Base-by-base conservation (phyloP, 2,797 vertebrate genomes). In the Microcaecilia unicolor region DNA sequence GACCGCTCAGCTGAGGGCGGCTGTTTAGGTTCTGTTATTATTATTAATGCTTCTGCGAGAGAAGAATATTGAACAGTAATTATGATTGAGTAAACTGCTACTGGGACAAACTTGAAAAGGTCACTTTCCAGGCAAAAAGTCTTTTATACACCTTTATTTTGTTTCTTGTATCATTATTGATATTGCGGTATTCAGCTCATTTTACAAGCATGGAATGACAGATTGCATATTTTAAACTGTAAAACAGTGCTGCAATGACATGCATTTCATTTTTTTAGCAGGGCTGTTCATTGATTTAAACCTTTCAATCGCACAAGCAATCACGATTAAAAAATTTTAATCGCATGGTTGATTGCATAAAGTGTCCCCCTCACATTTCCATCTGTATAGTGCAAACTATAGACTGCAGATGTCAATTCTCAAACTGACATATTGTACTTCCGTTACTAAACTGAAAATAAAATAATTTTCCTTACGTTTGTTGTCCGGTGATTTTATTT, bases 31-130 rank as follows among this genome's bases (percentile, higher is more conserved):
- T 64, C 27, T 47, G 67, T 67, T 67, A 67, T 67, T 70, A 64
- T 73, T 68, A 72, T 77, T 69, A 72, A 72, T 78, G 47, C 67
- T 34, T 57, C 72, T 43, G 48, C 64, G 70, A 64, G 44, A 58
- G 61, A 67, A 55, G 63, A 75, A 61, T 74, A 80, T 59, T 71
- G 77, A 74, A 68, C 57, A 63, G 50, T 72, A 72, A 80, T 78
- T 71, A 73, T 54, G 61, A 69, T 40, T 51, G 61, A 69, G 62
- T 68, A 60, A 72, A 69, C 64, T 67, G 48, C 64, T 64, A 43
- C 61, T 59, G 78, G 74, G 74, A 57, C 71, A 67, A 62, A 51
- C 62, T 68, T 67, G 66, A 64, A 71, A 83, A 85, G 83, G 80
- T 85, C 74, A 83, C 74, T 83, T 49, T 65, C 34, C 54, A 65